Percentiles rank a stretch among this genome's conserved stretches.
Evolutionary conservation across 2,797 vertebrate species (phyloP).

Genomic region (Enteromius anoplus): DNA sequence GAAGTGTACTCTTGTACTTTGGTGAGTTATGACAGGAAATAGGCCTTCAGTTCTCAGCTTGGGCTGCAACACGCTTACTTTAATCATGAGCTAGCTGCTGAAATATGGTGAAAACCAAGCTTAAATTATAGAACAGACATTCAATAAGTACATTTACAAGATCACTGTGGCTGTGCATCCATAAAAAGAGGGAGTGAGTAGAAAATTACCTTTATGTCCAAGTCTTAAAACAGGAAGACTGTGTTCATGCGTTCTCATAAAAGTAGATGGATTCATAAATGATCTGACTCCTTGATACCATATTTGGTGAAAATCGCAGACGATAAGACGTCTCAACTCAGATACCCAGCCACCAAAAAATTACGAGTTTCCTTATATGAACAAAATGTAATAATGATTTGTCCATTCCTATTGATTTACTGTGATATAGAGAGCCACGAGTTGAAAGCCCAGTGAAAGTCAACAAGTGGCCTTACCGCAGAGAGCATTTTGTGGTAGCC

Average conservation of each 20-base stretch:
- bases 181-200: conserved; percentile 50
- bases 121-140: conserved; percentile 67
- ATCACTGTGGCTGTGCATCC: conserved; percentile 46
- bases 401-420: conserved; percentile 61
- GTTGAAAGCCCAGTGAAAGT: conserved; percentile 54
- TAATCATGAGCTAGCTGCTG: conserved; percentile 57
- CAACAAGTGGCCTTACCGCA: conserved; percentile 62
- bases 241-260: conserved; percentile 56
- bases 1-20: conserved; percentile 49
- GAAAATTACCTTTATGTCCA: conserved; percentile 33
- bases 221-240: conserved; percentile 64
- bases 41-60: conserved; percentile 19
- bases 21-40: conserved; percentile 69
- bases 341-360: conserved; percentile 36
- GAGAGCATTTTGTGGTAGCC: conserved; percentile 35
- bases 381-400: conserved; percentile 44
- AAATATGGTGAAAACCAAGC: conserved; percentile 64
- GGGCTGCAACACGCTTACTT: conserved; percentile 55
- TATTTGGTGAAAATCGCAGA: conserved; percentile 51
- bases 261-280: conserved; percentile 56
- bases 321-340: conserved; percentile 20
- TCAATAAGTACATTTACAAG: conserved; percentile 60
- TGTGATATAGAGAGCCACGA: conserved; percentile 36
- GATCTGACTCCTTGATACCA: conserved; percentile 52
- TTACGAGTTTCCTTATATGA: background rate